Percentiles rank a stretch among this genome's conserved stretches.
These are phyloP conservation scores for Calypte anna DNA, from an alignment of 2,113 vertebrate genomes.

Conservation along the genomic window DNA sequence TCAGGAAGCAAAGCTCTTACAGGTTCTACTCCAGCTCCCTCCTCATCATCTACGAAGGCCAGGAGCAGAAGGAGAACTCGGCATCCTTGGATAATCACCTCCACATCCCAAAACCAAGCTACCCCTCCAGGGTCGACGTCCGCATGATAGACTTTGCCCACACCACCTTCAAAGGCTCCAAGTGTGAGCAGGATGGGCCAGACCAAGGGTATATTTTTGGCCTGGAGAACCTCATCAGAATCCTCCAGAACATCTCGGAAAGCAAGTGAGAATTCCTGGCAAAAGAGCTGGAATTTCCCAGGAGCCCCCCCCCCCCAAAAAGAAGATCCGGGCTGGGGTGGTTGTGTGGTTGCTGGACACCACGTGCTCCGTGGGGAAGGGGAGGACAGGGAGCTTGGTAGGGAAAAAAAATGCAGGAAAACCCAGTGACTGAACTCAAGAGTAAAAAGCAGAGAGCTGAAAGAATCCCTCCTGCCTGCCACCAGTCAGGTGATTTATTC, in stretches of 20 bases:
- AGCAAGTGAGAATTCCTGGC: slow-evolving; percentile 52
- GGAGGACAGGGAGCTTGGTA: not conserved
- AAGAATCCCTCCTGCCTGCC: not conserved
- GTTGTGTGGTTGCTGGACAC: not conserved
- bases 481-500: slow-evolving; percentile 33
- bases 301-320: not conserved
- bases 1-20: slow-evolving; percentile 78
- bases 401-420: not conserved
- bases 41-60: slow-evolving; percentile 80
- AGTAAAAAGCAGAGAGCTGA: slow-evolving; percentile 9
- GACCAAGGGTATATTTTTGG: slow-evolving; percentile 82
- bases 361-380: not conserved
- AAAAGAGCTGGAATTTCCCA: not conserved
- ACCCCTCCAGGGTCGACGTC: slow-evolving; percentile 63
- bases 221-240: slow-evolving; percentile 80
- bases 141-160: slow-evolving; percentile 85
- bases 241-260: slow-evolving; percentile 72
- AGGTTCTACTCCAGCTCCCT: slow-evolving; percentile 85
- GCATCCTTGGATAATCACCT: not conserved
- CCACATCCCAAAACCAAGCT: not conserved
- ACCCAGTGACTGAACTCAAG: not conserved
- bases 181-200: slow-evolving; percentile 68
- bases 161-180: slow-evolving; percentile 76
- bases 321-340: not conserved
- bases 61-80: slow-evolving; percentile 42